Evolutionary conservation across 2,797 vertebrate genomes (phyloP), one percentile per base, ranked within the genome.

Genomic region (Malurus splendens): DNA sequence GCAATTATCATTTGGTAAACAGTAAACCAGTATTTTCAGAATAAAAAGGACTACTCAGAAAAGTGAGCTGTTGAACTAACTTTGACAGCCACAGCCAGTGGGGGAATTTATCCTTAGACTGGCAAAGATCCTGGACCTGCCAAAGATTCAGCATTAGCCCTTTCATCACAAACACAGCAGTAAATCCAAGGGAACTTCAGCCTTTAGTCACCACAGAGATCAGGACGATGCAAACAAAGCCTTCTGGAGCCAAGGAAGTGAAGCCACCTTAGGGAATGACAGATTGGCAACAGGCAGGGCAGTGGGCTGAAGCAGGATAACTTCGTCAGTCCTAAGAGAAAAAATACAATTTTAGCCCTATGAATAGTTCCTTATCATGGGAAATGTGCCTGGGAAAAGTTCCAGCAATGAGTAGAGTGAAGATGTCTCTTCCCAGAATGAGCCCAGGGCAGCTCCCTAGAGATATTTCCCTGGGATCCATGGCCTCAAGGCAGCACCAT

Each of bases 321-420:
- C 18, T 14, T 84, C 6, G 10, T 54, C 10, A 52, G 3, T 38
- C 28, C 9, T 47, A 51, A 55, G 18, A 32, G 6, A 44, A 83
- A 59, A 77, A 50, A 13, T 10, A 17, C 0, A 0, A 3, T 8
- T 86, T 83, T 78, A 72, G 8, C 17, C 12, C 15, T 48, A 0
- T 39, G 18, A 18, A 12, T 17, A 62, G 15, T 10, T 78, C 3
- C 8, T 75, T 77, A 32, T 71, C 4, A 9, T 17, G 17, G 24
- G 17, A 75, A 45, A 36, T 14, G 3, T 47, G 22, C 12, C n/a
- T 36, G 32, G 36, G 36, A 61, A 48, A 86, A 54, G 9, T 39
- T 12, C 10, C 39, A 45, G 0, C 72, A 27, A 19, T 65, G 20
- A 56, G 12, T 47, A 72, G 39, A 45, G 3, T 57, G 18, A 81